A percentile compares a stretch with the other conserved stretches of the same genome.
Conservation (phyloP, 2,888 invertebrate genomes). For the Caenorhabditis doughertyi region DNA sequence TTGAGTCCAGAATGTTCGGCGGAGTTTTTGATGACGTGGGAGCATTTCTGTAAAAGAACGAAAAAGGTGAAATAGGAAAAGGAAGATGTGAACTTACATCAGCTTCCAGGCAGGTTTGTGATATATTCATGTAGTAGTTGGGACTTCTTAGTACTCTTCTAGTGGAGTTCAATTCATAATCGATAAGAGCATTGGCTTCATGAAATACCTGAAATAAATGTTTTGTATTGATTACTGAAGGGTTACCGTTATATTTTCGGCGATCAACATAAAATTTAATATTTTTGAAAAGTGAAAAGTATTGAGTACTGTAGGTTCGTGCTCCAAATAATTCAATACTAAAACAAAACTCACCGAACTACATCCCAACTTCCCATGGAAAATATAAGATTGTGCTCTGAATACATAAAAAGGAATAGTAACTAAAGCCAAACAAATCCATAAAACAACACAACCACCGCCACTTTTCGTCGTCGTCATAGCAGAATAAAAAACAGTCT, state of each 20-base stretch:
- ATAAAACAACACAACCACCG: slow-evolving; percentile 12
- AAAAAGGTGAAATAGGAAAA: too few relatives aligned
- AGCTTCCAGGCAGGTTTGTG: background rate
- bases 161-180: background rate
- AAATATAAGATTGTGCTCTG: slow-evolving; percentile 29
- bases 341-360: slow-evolving; percentile 2
- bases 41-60: slow-evolving; percentile 8
- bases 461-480: slow-evolving; percentile 6
- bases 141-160: slow-evolving; percentile 7
- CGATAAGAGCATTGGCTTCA: slow-evolving; percentile 15
- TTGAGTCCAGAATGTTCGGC: slow-evolving; percentile 2
- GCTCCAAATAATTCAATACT: too few relatives aligned
- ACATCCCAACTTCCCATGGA: slow-evolving; percentile 24
- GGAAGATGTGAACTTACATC: slow-evolving; percentile 4
- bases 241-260: too few relatives aligned
- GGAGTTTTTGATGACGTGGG: slow-evolving; percentile 4
- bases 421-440: slow-evolving; percentile 16
- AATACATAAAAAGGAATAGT: slow-evolving; percentile 34
- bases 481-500: background rate
- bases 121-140: slow-evolving; percentile 6
- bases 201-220: slow-evolving; percentile 1
- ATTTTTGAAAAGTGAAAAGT: too few relatives aligned
- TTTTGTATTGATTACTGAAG: too few relatives aligned
- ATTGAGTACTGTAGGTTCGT: too few relatives aligned
- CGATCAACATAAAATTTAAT: too few relatives aligned